phyloP scores from a whole-genome alignment of 2,888 invertebrate species.

The Polyommatus iphigenia region DNA sequence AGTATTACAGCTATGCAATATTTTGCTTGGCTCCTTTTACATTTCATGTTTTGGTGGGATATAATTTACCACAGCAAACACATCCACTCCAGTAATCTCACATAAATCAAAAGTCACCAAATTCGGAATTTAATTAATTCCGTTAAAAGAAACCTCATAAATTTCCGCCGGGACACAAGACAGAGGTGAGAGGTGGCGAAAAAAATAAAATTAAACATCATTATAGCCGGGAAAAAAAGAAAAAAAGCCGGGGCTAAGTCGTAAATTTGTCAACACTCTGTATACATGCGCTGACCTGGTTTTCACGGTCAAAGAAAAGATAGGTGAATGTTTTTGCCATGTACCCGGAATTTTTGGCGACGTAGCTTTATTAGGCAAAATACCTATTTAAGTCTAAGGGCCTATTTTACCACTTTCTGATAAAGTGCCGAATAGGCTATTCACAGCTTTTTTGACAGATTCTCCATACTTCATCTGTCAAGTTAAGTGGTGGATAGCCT shows the following conservation, averaged over 20 bases:
- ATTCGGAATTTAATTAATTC: not conserved
- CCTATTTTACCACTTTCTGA: no score
- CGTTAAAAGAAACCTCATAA: not conserved
- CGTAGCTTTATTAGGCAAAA: not conserved
- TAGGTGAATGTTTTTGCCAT: not conserved
- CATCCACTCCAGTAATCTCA: not conserved
- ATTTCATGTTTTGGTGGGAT: no score
- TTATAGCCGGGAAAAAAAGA: not conserved
- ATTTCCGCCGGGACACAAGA: not conserved
- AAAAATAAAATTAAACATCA: slow-evolving; percentile 4
- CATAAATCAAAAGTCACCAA: not conserved
- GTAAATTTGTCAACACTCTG: slow-evolving; percentile 5
- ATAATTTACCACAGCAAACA: no score
- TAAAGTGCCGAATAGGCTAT: no score
- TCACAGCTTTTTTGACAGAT: no score
- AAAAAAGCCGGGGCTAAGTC: not conserved
- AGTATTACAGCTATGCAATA: no score
- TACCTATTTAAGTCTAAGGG: no score
- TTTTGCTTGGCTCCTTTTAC: no score
- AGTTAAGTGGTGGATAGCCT: no score
- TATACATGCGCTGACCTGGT: not conserved
- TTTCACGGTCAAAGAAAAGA: slow-evolving; percentile 11
- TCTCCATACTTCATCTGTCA: no score
- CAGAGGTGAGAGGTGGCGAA: slow-evolving; percentile 3
- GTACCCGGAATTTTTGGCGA: not conserved